These are phyloP conservation scores for Ditylenchus dipsaci DNA, from an alignment of 1,140 invertebrate genomes.

Conservation along the genomic window DNA sequence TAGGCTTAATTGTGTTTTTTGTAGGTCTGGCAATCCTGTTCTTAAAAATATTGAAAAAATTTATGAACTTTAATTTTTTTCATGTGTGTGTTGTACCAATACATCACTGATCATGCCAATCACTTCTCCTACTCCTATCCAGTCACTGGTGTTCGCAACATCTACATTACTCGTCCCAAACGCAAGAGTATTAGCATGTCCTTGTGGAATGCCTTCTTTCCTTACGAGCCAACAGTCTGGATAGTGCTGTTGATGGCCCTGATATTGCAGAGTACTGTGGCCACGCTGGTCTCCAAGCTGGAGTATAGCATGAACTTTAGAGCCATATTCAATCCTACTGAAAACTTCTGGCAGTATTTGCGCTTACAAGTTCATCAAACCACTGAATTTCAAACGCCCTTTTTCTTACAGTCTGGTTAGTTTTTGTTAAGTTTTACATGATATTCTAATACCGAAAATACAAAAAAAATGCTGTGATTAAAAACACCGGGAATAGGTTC, in stretches of 20 bases:
- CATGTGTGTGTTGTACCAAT: slow-evolving; percentile 34
- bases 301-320: slow-evolving; percentile 22
- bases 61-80: no score
- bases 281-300: slow-evolving; percentile 25
- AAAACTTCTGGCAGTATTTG: slow-evolving; percentile 42
- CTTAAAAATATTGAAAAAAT: no score
- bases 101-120: slow-evolving; percentile 21
- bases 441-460: not conserved
- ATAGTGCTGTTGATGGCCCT: slow-evolving; percentile 25
- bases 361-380: slow-evolving; percentile 36
- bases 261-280: slow-evolving; percentile 29
- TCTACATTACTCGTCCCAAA: slow-evolving; percentile 40
- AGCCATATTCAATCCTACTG: slow-evolving; percentile 30
- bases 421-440: not conserved
- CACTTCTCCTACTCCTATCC: slow-evolving; percentile 32
- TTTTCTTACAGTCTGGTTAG: slow-evolving; percentile 24
- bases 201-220: slow-evolving; percentile 40
- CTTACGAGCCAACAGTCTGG: slow-evolving; percentile 33
- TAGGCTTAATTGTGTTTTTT: no score
- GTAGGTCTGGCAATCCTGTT: no score
- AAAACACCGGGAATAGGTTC: no score
- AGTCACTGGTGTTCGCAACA: slow-evolving; percentile 32
- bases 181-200: slow-evolving; percentile 31
- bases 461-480: slow-evolving; percentile 14
- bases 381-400: slow-evolving; percentile 39